phyloP scores from a whole-genome alignment of 2,797 vertebrate species.

The Myotis findleyi region DNA sequence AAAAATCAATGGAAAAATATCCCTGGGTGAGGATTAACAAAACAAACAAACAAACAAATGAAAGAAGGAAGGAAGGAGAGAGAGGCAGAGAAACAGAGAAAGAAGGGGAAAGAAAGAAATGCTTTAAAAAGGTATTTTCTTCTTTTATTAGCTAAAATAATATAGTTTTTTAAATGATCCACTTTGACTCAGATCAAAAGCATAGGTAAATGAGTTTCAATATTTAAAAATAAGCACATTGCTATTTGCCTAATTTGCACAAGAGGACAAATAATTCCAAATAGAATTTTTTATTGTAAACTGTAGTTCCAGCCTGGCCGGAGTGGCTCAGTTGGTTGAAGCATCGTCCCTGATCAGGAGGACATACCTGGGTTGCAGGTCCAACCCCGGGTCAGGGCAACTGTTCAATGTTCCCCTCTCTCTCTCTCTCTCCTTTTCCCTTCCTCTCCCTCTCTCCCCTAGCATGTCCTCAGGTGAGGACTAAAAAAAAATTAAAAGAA shows the following conservation, averaged over 20 bases:
- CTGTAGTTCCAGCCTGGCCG: not conserved
- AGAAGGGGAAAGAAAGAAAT: not conserved
- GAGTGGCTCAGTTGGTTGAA: not conserved
- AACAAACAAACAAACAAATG: too few relatives aligned
- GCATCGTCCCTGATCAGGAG: not conserved
- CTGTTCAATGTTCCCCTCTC: not conserved
- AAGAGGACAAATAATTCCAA: slow-evolving; percentile 56
- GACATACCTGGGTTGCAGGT: not conserved
- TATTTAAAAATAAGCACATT: slow-evolving; percentile 52
- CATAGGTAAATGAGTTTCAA: not conserved
- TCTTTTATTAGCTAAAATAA: slow-evolving; percentile 51
- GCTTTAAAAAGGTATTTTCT: not conserved
- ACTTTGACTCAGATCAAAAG: slow-evolving; percentile 45
- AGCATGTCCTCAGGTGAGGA: not conserved
- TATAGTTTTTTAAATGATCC: slow-evolving; percentile 24
- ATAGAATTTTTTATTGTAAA: not conserved
- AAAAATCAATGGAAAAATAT: too few relatives aligned
- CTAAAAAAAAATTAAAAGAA: not conserved
- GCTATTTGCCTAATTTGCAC: slow-evolving; percentile 8
- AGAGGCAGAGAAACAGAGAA: too few relatives aligned
- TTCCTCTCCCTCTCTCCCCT: not conserved
- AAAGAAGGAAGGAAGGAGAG: too few relatives aligned
- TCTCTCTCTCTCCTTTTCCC: not conserved
- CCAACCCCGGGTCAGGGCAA: not conserved
- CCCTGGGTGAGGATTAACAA: too few relatives aligned